Base-by-base conservation (phyloP, 2,113 vertebrate genomes). In the Melanocharis versteri region DNA sequence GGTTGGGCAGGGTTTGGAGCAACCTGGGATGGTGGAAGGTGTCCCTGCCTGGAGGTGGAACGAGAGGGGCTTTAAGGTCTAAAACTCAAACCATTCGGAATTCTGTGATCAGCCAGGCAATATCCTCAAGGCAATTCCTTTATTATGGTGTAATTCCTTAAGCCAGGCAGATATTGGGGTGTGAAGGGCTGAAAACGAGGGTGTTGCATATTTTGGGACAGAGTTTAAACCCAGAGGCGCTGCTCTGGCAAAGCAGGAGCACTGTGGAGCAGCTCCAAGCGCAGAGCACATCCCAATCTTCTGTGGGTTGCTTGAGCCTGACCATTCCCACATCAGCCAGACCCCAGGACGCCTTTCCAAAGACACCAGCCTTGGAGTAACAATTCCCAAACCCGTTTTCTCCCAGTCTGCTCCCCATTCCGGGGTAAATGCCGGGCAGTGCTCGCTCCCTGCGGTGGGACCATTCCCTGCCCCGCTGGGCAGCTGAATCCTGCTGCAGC, bases 391-490 rank as follows among this genome's bases (percentile, higher is more conserved):
- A 1, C 3, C 1, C 0, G 1, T 66, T 77, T 19, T 35, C 22
- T 3, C 50, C 31, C 10, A 7, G 17, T 1, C 3, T 2, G 3
- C 9, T 61, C 35, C 45, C 77, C 5, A 1, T 27, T 18, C 24
- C 4, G 2, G 0, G 5, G 5, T 3, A 4, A 60, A 28, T 4
- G 4, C 23, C 64, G 9, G 23, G 51, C 33, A 31, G 11, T 0
- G 44, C 45, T 33, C 7, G 2, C 33, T 56, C 30, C 21, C 33
- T 13, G 10, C 19, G 0, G 11, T 3, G 33, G 60, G 56, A 40
- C 13, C 58, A 1, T 37, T 27, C 51, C 23, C 54, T 23, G 22
- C 44, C 4, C n/a, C 68, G 15, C 51, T 2, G n/a, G 62, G 77
- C 77, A 27, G 40, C 15, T 4, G 6, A 3, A 15, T 23, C 62